Percentiles rank a stretch among this genome's conserved stretches.
Conservation (phyloP, 1,140 invertebrate species). For the Drosophila bocqueti region DNA sequence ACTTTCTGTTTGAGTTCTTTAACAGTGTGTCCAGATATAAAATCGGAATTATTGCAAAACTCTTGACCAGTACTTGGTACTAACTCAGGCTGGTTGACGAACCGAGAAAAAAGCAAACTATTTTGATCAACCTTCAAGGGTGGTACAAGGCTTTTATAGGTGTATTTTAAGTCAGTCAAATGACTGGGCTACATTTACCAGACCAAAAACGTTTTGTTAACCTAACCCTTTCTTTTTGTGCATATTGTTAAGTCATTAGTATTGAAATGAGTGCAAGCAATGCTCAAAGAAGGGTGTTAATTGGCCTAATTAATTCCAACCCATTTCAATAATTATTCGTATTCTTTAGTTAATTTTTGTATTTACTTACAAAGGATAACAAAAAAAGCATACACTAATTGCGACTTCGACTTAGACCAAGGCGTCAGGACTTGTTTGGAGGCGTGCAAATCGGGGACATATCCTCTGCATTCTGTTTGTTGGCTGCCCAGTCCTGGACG, state of each 20-base stretch:
- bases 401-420: slow-evolving; percentile 55
- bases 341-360: slow-evolving; percentile 1
- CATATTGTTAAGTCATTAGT: not conserved
- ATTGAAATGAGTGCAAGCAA: not conserved
- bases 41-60: too few species aligned
- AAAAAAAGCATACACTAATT: slow-evolving; percentile 33
- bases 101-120: too few species aligned
- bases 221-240: not conserved
- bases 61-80: too few species aligned
- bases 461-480: slow-evolving; percentile 44
- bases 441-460: slow-evolving; percentile 64
- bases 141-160: too few species aligned
- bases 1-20: too few species aligned
- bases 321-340: not conserved
- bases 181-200: not conserved
- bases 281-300: not conserved
- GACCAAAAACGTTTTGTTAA: not conserved
- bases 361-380: slow-evolving; percentile 4
- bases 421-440: too few species aligned
- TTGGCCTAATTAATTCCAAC: not conserved
- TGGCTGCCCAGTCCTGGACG: slow-evolving; percentile 11
- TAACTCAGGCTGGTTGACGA: too few species aligned
- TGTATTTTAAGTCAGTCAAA: too few species aligned
- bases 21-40: too few species aligned
- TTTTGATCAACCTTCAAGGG: too few species aligned